Evolutionary conservation across 2,113 vertebrate species (phyloP).

Genomic region (Prunella fulvescens): DNA sequence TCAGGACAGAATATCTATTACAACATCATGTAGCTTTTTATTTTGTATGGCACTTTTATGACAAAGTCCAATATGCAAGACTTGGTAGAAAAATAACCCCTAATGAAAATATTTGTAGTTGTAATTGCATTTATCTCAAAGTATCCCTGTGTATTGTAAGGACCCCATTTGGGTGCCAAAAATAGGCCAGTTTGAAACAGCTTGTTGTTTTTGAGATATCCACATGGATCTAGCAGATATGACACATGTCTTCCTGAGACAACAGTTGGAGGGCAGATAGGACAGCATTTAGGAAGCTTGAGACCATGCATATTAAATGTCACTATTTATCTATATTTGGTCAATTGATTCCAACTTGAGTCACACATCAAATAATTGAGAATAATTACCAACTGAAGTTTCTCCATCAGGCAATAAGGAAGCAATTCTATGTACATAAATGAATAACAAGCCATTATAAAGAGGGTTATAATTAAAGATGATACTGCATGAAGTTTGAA

Average conservation of each 20-base stretch:
- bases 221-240: background rate
- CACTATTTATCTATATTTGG: background rate
- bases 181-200: background rate
- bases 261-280: background rate
- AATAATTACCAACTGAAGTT: slow-evolving; percentile 26
- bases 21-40: background rate
- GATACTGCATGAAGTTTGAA: slow-evolving; percentile 15
- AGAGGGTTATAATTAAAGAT: slow-evolving; percentile 30
- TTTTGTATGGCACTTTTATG: background rate
- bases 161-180: background rate
- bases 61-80: background rate
- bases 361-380: background rate
- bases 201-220: background rate
- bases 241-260: background rate
- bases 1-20: background rate
- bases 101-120: background rate
- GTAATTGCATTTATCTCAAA: background rate
- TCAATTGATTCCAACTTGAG: slow-evolving; percentile 5
- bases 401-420: slow-evolving; percentile 40
- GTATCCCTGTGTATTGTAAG: background rate
- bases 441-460: slow-evolving; percentile 25
- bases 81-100: background rate
- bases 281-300: background rate
- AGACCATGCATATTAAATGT: background rate
- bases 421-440: slow-evolving; percentile 21